These are phyloP conservation scores for Drosophila sordidula DNA, from an alignment of 2,888 invertebrate species.

Conservation along the genomic window DNA sequence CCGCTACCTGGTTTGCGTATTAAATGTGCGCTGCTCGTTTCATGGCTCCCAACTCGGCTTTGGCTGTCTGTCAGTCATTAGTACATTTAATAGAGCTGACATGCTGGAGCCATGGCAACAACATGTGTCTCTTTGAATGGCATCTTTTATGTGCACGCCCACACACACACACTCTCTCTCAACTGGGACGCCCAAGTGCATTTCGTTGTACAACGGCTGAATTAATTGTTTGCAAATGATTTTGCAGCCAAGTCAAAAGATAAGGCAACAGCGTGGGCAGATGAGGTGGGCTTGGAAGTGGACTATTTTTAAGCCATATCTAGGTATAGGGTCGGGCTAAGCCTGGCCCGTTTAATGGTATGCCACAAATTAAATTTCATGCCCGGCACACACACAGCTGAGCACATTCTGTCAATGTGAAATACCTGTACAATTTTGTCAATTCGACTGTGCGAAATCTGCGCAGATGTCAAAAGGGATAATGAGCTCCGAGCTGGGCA, in stretches of 20 bases:
- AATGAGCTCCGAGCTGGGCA: conserved; percentile 52
- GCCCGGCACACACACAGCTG: conserved; percentile 31
- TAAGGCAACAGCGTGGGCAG: not conserved
- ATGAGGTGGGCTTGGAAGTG: not conserved
- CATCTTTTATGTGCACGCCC: conserved; percentile 30
- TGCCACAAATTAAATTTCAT: conserved; percentile 60
- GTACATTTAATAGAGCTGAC: conserved; percentile 55
- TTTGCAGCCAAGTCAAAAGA: conserved; percentile 25
- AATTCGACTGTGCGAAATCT: conserved; percentile 55
- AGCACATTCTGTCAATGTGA: conserved; percentile 36
- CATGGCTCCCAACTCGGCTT: conserved; percentile 23
- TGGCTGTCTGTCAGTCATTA: conserved; percentile 52
- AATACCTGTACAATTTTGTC: conserved; percentile 50
- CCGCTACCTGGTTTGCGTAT: conserved; percentile 26
- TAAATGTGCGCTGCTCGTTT: conserved; percentile 30
- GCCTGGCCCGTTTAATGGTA: conserved; percentile 39
- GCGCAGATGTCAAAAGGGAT: conserved; percentile 73
- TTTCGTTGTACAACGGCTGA: conserved; percentile 44
- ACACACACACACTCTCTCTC: conserved; percentile 5
- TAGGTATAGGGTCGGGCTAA: conserved; percentile 16
- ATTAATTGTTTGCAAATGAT: conserved; percentile 66
- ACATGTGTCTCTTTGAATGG: conserved; percentile 37
- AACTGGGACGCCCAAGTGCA: conserved; percentile 45
- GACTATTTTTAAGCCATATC: conserved; percentile 1
- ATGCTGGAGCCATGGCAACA: conserved; percentile 32